A percentile compares a stretch with the other conserved stretches of the same genome.
Conservation (phyloP, 2,888 invertebrate genomes). For the Cephus nigrinus region DNA sequence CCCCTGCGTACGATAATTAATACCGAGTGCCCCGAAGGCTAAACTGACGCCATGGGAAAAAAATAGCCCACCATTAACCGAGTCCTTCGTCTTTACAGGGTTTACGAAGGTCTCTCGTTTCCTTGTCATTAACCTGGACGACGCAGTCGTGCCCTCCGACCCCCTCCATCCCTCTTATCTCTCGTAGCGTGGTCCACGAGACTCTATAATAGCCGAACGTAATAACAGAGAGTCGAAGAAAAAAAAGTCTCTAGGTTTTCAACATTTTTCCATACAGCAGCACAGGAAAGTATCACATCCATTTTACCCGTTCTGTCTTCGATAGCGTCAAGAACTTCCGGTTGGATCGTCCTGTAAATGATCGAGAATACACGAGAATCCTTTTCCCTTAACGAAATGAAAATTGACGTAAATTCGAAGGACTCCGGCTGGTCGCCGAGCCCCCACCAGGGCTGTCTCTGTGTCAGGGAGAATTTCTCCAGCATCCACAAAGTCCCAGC, state of each 20-base stretch:
- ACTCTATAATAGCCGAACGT: neutral
- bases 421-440: neutral
- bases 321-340: neutral
- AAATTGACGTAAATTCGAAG: conserved; percentile 36
- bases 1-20: conserved; percentile 8
- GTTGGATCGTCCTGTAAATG: neutral
- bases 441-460: neutral
- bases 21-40: neutral
- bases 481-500: neutral
- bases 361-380: neutral
- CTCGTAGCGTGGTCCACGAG: neutral
- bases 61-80: neutral
- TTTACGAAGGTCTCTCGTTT: neutral
- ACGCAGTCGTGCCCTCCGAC: neutral
- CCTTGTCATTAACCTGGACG: neutral
- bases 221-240: neutral
- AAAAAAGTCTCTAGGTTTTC: neutral
- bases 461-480: neutral
- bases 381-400: conserved; percentile 28
- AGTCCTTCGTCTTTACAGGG: neutral
- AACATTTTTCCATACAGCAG: neutral
- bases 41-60: neutral
- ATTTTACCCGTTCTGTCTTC: neutral
- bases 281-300: neutral
- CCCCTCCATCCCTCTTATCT: neutral